Percentiles rank a stretch among this genome's conserved stretches.
Evolutionary conservation across 2,888 invertebrate genomes (phyloP).

Genomic region (Trissolcus brochymenae): DNA sequence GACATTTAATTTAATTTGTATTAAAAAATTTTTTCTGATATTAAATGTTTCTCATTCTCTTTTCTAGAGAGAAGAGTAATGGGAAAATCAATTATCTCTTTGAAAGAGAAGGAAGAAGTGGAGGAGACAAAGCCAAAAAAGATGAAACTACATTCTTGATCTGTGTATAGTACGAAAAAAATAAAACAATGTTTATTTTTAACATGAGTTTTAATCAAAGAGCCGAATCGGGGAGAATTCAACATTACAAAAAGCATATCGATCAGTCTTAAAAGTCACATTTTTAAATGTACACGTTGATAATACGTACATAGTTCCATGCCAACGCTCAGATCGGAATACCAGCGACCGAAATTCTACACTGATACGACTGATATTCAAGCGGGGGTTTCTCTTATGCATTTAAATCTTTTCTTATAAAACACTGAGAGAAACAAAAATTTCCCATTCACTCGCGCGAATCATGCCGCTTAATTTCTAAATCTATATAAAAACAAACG

Average conservation of each 20-base stretch:
- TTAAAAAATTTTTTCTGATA: neutral
- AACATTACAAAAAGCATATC: conserved; percentile 48
- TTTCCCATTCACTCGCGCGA: conserved; percentile 9
- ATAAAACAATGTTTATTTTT: conserved; percentile 15
- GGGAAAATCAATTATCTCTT: conserved; percentile 67
- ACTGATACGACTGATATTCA: conserved; percentile 20
- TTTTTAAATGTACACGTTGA: conserved; percentile 2
- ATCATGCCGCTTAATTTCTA: conserved; percentile 20
- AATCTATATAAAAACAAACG: conserved; percentile 29
- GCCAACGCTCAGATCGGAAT: conserved; percentile 10
- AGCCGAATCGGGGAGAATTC: conserved; percentile 31
- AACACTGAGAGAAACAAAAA: conserved; percentile 40
- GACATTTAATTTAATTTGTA: neutral
- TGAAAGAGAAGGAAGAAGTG: conserved; percentile 43
- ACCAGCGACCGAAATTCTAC: conserved; percentile 4
- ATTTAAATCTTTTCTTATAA: conserved; percentile 25
- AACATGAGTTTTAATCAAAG: conserved; percentile 42
- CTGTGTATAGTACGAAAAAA: neutral
- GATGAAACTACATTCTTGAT: conserved; percentile 17
- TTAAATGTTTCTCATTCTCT: neutral
- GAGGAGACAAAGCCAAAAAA: conserved; percentile 24
- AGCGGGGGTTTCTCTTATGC: conserved; percentile 22
- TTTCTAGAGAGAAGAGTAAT: conserved; percentile 69
- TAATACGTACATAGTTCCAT: conserved; percentile 5
- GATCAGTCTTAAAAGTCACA: conserved; percentile 50